Evolutionary conservation across 2,888 invertebrate genomes (phyloP), one percentile per base, ranked within the genome.

Genomic region (Sicus ferrugineus): DNA sequence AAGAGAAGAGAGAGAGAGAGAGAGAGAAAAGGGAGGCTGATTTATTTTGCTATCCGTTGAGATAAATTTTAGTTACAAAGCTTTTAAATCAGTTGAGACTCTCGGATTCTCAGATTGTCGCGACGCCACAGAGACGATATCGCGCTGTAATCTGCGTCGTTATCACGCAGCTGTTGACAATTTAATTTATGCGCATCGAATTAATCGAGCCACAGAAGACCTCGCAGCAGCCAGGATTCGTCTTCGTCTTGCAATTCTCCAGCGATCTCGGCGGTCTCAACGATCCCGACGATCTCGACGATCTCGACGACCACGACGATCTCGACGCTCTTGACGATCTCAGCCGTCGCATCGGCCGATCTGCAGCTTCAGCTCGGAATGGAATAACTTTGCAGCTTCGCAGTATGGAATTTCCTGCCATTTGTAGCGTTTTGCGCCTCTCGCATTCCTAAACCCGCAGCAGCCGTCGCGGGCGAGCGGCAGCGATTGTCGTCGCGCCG

Each of bases 111-210:
- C n/a, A n/a, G n/a, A n/a, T n/a, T n/a, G n/a, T n/a, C n/a, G n/a
- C n/a, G n/a, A n/a, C n/a, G n/a, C n/a, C n/a, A n/a, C n/a, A n/a
- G n/a, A n/a, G n/a, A n/a, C n/a, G n/a, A n/a, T n/a, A n/a, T n/a
- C n/a, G 21, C 14, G 5, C 26, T 14, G 42, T 4, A 42, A 21
- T 6, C 21, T 38, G 38, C 38, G 9, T 6, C 59, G 21, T 61
- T 28, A n/a, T 30, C 5, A 19, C 30, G 50, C 21, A 6, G 31
- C 54, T 69, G 67, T 67, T 71, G 63, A 71, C 71, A 67, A 71
- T 71, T 71, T 71, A 71, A 71, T 71, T 71, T 71, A 71, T 71
- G 71, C 67, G 67, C 48, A 58, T 67, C 48, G n/a, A 46, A 67
- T 30, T 31, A 59, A 67, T 58, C 42, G 9, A 42, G 34, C 7